Conservation (phyloP, 2,113 vertebrate genomes). For the Dasyornis broadbenti region DNA sequence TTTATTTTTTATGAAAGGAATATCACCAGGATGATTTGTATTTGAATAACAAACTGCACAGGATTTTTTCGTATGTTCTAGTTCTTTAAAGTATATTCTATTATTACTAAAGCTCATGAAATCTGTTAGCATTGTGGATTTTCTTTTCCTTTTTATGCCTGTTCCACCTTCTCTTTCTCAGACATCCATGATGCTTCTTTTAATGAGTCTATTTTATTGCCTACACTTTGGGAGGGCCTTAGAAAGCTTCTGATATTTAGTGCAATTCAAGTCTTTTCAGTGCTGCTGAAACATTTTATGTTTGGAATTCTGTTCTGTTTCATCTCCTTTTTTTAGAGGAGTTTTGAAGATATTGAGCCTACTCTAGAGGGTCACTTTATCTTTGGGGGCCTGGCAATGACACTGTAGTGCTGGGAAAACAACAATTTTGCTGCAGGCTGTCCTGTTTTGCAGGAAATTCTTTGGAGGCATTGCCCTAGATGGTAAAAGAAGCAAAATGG, state of each 20-base stretch:
- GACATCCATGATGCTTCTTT: background rate
- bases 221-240: background rate
- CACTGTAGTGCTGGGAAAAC: background rate
- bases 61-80: background rate
- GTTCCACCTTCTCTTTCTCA: background rate
- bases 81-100: background rate
- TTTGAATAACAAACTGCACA: background rate
- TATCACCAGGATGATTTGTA: background rate
- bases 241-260: background rate
- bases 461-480: background rate
- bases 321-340: background rate
- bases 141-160: background rate
- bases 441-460: background rate
- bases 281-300: background rate
- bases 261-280: background rate
- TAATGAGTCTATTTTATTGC: background rate
- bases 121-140: background rate
- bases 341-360: background rate
- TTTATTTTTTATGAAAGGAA: background rate
- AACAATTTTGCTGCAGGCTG: background rate
- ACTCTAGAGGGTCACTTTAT: background rate
- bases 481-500: background rate
- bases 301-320: background rate
- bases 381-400: background rate
- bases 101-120: background rate